Conservation (phyloP, 2,888 invertebrate genomes). For the Aproaerema taeniolella region DNA sequence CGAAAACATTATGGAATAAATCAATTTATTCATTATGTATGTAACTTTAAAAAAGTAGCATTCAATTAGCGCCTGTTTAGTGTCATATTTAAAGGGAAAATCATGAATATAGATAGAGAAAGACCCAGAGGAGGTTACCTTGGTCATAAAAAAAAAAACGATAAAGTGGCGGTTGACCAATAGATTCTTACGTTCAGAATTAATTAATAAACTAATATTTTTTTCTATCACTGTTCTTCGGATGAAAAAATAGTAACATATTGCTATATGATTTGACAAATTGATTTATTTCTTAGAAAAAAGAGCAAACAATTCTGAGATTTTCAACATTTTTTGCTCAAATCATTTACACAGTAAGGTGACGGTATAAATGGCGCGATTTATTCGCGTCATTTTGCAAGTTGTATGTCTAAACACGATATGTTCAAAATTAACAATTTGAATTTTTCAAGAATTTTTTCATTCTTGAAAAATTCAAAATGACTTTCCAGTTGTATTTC, state of each 20-base stretch:
- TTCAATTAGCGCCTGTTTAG: too few species aligned
- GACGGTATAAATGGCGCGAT: conserved; percentile 48
- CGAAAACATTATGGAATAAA: conserved; percentile 35
- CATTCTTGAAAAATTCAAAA: too few species aligned
- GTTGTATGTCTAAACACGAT: conserved; percentile 47
- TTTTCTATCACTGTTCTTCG: too few species aligned
- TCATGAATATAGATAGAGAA: too few species aligned
- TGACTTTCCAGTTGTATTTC: conserved; percentile 11
- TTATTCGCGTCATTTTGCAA: conserved; percentile 36
- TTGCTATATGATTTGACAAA: too few species aligned
- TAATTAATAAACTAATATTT: background rate
- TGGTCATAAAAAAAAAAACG: background rate
- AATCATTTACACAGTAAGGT: conserved; percentile 45
- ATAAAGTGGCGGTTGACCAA: background rate
- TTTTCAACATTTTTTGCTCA: too few species aligned
- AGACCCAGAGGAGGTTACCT: too few species aligned
- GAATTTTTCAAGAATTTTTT: background rate
- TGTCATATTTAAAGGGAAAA: too few species aligned
- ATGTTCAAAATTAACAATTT: conserved; percentile 34
- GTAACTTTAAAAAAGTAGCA: too few species aligned
- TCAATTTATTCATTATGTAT: conserved; percentile 20
- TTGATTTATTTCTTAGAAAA: too few species aligned
- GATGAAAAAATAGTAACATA: too few species aligned
- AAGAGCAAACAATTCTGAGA: too few species aligned
- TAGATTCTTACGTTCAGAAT: background rate